Evolutionary conservation across 2,888 invertebrate genomes (phyloP), one percentile per base, ranked within the genome.

Genomic region (Harpalus rufipes): DNA sequence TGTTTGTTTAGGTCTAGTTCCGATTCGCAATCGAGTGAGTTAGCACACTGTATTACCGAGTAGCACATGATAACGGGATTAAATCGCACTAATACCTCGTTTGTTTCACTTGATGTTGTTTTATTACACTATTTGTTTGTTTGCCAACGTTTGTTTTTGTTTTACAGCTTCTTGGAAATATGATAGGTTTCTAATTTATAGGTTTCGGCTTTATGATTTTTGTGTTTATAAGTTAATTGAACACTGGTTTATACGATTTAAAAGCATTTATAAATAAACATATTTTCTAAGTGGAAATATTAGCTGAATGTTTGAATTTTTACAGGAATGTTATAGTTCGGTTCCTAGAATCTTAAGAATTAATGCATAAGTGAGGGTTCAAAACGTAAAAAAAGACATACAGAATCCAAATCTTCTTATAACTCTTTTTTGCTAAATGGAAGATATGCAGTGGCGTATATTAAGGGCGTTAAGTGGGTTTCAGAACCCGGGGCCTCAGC

Each of bases 1-100:
- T 21, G 63, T 63, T 63, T 59, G 59, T 59, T 59, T 59, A 59
- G 59, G 63, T 63, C 25, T 12, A 59, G 21, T 63, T 63, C 25
- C 63, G 63, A 63, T 63, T 4, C 25, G 25, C 44, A 32, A 32
- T 32, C 32, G 10, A 12, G 44, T 51, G 44, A 4, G 44, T 51
- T 51, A 51, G 44, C 44, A 3, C 44, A 12, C 44, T 51, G 10
- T 51, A 51, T 51, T 51, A 51, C 44, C 44, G 44, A 12, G 4
- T 32, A 32, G 32, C 32, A 32, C 32, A 32, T 32, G 32, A 5
- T 32, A 32, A 32, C 44, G 44, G 44, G 44, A 51, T 51, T 12
- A 51, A 51, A 51, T 51, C 44, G 44, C 44, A 8, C 44, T 51
- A 32, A 32, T 32, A 32, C 6, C 5, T 32, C 32, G 32, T 32